Percentiles rank a stretch among this genome's conserved stretches.
Conservation (phyloP, 2,797 vertebrate genomes). For the Tenualosa thibaudeaui region DNA sequence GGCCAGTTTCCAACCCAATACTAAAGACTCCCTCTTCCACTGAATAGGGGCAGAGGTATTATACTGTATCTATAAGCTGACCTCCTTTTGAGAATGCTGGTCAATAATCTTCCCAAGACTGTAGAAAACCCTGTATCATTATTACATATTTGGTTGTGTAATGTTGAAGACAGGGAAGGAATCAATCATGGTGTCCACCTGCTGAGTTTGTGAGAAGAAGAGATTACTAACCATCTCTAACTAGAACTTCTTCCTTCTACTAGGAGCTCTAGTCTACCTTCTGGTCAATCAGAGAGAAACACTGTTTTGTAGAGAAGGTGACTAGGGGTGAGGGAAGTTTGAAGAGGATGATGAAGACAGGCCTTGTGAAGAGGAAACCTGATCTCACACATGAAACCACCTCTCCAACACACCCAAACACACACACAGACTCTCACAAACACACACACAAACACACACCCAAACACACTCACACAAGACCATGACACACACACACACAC, state of each 20-base stretch:
- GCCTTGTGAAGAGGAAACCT: not conserved
- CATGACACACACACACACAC: not conserved
- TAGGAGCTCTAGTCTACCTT: not conserved
- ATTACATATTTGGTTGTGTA: too few species aligned
- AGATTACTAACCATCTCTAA: not conserved
- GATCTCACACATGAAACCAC: not conserved
- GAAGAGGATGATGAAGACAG: too few species aligned
- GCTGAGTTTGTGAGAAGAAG: not conserved
- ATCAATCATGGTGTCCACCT: not conserved
- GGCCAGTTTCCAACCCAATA: not conserved
- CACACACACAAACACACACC: slow-evolving; percentile 7
- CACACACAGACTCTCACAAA: not conserved
- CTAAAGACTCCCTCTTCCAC: not conserved
- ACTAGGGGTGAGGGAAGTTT: too few species aligned
- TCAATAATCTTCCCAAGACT: not conserved
- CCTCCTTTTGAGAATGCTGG: not conserved
- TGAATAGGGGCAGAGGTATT: not conserved
- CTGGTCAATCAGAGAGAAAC: not conserved
- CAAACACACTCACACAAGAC: not conserved
- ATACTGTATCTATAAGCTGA: not conserved
- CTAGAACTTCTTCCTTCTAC: not conserved
- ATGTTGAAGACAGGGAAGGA: not conserved
- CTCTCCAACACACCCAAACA: not conserved
- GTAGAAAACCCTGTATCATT: not conserved
- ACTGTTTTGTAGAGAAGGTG: not conserved